These are phyloP conservation scores for Onthophagus taurus DNA, from an alignment of 1,140 invertebrate species.

Conservation along the genomic window DNA sequence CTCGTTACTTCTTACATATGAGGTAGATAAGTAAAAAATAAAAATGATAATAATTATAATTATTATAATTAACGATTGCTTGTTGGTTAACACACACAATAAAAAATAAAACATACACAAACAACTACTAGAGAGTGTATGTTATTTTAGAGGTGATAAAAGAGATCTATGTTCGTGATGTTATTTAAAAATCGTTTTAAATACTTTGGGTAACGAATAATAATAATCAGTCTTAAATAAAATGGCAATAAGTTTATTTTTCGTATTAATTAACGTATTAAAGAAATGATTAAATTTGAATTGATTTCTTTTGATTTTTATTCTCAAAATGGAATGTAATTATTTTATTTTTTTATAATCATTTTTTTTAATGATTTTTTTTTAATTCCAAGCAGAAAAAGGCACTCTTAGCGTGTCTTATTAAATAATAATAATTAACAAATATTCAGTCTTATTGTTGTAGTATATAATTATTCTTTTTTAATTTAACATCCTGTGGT, in stretches of 20 bases:
- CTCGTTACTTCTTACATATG: constrained; percentile 12
- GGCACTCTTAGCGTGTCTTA: constrained; percentile 16
- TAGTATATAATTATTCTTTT: constrained; percentile 1
- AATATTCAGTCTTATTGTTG: constrained; percentile 13
- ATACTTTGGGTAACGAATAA: constrained; percentile 29
- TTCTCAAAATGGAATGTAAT: neutral
- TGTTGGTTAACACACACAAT: too few species aligned
- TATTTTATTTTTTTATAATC: constrained; percentile 13
- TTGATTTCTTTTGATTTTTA: neutral
- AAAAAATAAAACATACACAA: too few species aligned
- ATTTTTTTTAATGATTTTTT: constrained; percentile 9
- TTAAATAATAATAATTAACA: constrained; percentile 15
- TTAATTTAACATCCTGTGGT: neutral
- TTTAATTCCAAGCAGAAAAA: constrained; percentile 14
- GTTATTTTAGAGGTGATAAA: too few species aligned
- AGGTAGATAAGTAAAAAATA: constrained; percentile 17
- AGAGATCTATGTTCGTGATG: too few species aligned
- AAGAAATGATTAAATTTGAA: neutral
- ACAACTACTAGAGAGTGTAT: too few species aligned
- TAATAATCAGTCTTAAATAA: constrained; percentile 33
- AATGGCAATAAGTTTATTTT: constrained; percentile 30
- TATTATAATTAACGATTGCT: too few species aligned
- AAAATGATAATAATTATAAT: too few species aligned
- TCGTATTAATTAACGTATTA: constrained; percentile 3
- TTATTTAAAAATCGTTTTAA: too few species aligned